Base-by-base conservation (phyloP, 2,113 vertebrate species). In the Pantherophis guttatus region DNA sequence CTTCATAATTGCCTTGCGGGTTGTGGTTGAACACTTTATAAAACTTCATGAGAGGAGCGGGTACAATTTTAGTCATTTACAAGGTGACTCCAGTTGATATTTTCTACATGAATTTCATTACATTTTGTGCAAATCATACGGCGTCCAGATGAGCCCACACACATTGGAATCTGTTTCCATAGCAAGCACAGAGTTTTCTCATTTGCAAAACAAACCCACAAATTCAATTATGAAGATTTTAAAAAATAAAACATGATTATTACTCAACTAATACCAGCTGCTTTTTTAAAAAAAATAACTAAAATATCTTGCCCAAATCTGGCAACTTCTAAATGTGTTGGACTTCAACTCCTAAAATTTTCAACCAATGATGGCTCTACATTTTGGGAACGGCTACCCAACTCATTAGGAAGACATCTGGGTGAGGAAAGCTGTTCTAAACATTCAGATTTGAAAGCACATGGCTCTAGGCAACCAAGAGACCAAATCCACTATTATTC, bases 181-280 rank as follows among this genome's bases (percentile, higher is more conserved):
- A 59, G 52, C 29, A 24, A 87, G 86, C 86, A 65, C 91, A 9
- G 13, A 65, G 54, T 15, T 87, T 50, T 88, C 57, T 54, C 86
- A 65, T 92, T 92, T 88, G 86, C 58, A 87, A 91, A 85, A 91
- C 70, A 91, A 91, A 57, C 75, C 90, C 70, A 86, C 90, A 44
- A 65, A 52, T 65, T 88, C 33, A 48, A 50, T 58, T 91, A 91
- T 58, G 39, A n/a, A 62, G 50, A 52, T 58, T 50, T 62, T 10
- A 48, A 86, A 62, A 92, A 92, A 87, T 21, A 86, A 50, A 85
- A 91, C 29, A 33, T 11, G 44, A 87, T 52, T 52, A 59, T 59
- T 59, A 50, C 39, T 87, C 91, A 87, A 57, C 26, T 87, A 86
- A 59, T 59, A 59, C 53, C 85, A 86, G 54, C 75, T 91, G 90